A percentile compares a stretch with the other conserved stretches of the same genome.
Evolutionary conservation across 2,797 vertebrate genomes (phyloP).

Genomic region (Fundulus diaphanus): DNA sequence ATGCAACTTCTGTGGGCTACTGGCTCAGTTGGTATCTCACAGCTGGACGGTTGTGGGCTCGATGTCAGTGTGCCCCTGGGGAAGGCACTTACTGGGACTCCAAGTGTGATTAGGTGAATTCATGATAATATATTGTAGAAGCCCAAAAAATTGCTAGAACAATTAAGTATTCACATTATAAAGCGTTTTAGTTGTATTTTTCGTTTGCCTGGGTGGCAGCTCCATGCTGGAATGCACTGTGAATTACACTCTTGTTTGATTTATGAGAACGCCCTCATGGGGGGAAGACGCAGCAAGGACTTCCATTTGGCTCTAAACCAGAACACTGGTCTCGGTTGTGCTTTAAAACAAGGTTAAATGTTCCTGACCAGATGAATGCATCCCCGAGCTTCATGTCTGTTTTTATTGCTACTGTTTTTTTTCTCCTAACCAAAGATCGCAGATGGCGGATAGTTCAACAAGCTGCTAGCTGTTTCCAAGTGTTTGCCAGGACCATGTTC

Average conservation of each 20-base stretch:
- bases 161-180: not conserved
- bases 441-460: conserved; percentile 22
- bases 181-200: not conserved
- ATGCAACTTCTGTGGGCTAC: no score
- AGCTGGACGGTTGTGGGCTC: no score
- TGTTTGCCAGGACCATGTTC: conserved; percentile 25
- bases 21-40: no score
- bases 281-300: conserved; percentile 9
- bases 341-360: conserved; percentile 52
- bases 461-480: conserved; percentile 10
- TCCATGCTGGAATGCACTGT: not conserved
- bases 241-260: conserved; percentile 45
- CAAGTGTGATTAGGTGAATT: no score
- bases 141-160: not conserved
- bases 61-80: no score
- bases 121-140: not conserved
- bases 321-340: conserved; percentile 43
- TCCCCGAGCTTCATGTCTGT: conserved; percentile 23
- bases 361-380: conserved; percentile 34
- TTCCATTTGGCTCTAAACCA: conserved; percentile 37
- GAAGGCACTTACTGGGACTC: no score
- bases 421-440: conserved; percentile 10
- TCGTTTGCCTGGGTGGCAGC: not conserved
- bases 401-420: conserved; percentile 29
- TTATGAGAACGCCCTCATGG: conserved; percentile 51